phyloP scores from a whole-genome alignment of 2,797 vertebrate genomes.

The Aselliscus stoliczkanus region DNA sequence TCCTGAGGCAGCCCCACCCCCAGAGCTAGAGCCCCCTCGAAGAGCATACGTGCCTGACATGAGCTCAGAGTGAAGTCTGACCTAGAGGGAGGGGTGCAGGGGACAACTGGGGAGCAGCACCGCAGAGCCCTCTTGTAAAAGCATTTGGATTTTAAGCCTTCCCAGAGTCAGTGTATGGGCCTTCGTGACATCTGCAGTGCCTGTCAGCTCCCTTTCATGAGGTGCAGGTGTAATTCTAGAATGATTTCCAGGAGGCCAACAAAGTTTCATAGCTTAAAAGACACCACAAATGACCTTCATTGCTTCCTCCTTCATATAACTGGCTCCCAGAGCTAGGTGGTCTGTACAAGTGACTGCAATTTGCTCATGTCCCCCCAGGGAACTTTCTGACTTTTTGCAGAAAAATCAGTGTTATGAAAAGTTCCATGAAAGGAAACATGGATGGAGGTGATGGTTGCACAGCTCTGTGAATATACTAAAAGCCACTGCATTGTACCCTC shows the following conservation, averaged over 20 bases:
- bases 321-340: background rate
- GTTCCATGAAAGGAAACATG: background rate
- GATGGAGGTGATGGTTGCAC: background rate
- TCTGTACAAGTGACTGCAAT: background rate
- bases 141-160: slow-evolving; percentile 26
- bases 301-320: background rate
- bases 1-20: background rate
- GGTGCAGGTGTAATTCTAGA: background rate
- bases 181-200: background rate
- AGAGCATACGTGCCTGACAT: background rate
- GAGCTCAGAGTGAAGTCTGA: slow-evolving; percentile 58
- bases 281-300: background rate
- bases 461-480: background rate
- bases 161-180: background rate
- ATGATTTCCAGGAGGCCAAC: slow-evolving; percentile 21
- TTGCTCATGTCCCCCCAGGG: background rate
- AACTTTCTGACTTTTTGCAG: background rate
- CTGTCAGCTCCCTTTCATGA: background rate
- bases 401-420: background rate
- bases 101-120: slow-evolving; percentile 3
- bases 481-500: background rate
- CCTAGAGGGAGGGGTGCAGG: slow-evolving; percentile 56
- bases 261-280: background rate
- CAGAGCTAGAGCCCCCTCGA: slow-evolving; percentile 21
- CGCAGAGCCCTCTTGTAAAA: background rate